A percentile compares a stretch with the other conserved stretches of the same genome.
Evolutionary conservation across 2,888 invertebrate genomes (phyloP).

Genomic region (Gibbula magus): DNA sequence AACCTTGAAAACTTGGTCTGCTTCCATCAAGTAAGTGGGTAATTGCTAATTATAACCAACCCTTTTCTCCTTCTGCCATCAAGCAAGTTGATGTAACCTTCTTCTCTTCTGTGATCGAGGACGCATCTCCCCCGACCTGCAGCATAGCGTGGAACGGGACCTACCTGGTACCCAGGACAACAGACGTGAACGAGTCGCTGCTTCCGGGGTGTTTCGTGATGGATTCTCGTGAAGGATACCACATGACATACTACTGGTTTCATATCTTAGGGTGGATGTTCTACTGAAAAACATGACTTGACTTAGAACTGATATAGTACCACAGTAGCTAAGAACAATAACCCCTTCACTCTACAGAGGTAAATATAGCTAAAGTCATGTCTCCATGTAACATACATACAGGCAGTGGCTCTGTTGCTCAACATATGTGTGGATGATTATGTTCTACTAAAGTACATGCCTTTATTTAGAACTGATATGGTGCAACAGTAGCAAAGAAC

Average conservation of each 20-base stretch:
- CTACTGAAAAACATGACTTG: not conserved
- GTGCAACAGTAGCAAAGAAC: no score
- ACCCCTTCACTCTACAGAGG: no score
- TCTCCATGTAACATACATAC: no score
- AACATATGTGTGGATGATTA: no score
- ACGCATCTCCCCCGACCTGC: slow-evolving; percentile 63
- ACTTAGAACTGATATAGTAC: not conserved
- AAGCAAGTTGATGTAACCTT: slow-evolving; percentile 56
- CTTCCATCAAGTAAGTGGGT: no score
- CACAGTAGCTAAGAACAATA: no score
- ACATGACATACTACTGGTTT: slow-evolving; percentile 67
- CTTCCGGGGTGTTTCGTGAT: slow-evolving; percentile 55
- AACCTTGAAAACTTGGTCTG: no score
- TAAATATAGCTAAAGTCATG: no score
- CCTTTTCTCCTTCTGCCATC: not conserved
- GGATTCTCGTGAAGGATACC: slow-evolving; percentile 62
- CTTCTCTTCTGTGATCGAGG: slow-evolving; percentile 62
- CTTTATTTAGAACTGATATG: no score
- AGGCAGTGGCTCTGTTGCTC: no score
- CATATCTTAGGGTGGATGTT: slow-evolving; percentile 59
- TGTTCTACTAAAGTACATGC: no score
- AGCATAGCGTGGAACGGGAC: slow-evolving; percentile 57
- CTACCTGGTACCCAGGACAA: slow-evolving; percentile 50
- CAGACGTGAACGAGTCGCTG: slow-evolving; percentile 37
- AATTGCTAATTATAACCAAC: not conserved